These are phyloP conservation scores for Leptopilina syphax DNA, from an alignment of 2,888 invertebrate genomes.

Conservation along the genomic window DNA sequence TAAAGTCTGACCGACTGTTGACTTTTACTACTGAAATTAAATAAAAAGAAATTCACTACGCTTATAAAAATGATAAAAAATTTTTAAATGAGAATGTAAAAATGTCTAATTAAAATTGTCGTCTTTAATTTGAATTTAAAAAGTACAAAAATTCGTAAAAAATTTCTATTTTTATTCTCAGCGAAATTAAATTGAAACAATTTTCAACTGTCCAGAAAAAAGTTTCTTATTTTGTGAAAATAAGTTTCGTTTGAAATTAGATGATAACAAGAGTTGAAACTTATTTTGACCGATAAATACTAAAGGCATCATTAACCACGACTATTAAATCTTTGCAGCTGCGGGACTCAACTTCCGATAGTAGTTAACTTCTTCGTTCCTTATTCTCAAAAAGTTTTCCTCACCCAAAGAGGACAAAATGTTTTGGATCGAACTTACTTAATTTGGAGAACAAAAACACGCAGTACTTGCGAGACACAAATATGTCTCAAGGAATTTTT, in stretches of 20 bases:
- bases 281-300: constrained; percentile 21
- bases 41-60: no score
- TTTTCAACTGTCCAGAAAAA: no score
- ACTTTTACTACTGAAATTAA: no score
- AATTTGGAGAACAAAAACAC: constrained; percentile 31
- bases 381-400: constrained; percentile 32
- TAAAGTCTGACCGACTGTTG: no score
- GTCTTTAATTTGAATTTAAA: no score
- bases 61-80: no score
- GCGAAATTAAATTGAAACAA: no score
- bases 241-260: not conserved
- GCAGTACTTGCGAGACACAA: not conserved
- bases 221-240: not conserved
- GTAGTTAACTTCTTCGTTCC: constrained; percentile 20
- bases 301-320: constrained; percentile 31
- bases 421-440: constrained; percentile 16
- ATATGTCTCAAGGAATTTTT: not conserved
- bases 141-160: no score
- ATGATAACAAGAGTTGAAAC: constrained; percentile 1
- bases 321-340: constrained; percentile 35
- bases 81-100: no score
- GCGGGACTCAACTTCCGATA: constrained; percentile 29
- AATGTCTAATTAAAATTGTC: no score
- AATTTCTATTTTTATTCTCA: no score
- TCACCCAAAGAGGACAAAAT: constrained; percentile 9